Conservation (phyloP, 2,888 invertebrate genomes). For the Drosophila diplacantha region DNA sequence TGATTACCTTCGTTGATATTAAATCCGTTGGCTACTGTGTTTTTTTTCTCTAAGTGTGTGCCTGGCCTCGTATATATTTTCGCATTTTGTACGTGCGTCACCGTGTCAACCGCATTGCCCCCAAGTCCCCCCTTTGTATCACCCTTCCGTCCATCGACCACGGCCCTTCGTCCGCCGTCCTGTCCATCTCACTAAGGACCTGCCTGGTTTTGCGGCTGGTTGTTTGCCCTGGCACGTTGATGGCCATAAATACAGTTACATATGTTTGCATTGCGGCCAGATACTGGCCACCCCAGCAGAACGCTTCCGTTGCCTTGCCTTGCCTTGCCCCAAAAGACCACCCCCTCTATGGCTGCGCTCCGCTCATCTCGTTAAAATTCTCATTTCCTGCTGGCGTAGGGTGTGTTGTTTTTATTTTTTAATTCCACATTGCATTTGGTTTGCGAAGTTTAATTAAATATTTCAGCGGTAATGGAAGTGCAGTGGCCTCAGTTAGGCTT, state of each 20-base stretch:
- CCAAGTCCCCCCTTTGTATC: slow-evolving; percentile 3
- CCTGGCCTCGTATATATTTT: slow-evolving; percentile 60
- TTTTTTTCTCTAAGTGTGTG: slow-evolving; percentile 21
- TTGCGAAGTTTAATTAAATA: slow-evolving; percentile 37
- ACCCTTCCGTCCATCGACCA: background rate
- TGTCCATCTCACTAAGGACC: slow-evolving; percentile 18
- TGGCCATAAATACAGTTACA: slow-evolving; percentile 63
- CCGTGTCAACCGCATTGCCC: slow-evolving; percentile 60
- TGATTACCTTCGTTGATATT: background rate
- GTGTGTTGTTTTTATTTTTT: slow-evolving; percentile 37
- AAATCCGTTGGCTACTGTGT: background rate
- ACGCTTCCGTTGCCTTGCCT: background rate
- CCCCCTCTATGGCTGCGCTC: background rate
- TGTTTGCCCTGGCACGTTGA: slow-evolving; percentile 55
- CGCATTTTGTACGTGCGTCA: slow-evolving; percentile 66
- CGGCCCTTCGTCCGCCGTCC: background rate
- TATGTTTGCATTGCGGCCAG: slow-evolving; percentile 43
- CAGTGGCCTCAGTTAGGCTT: background rate
- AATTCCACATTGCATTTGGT: slow-evolving; percentile 23
- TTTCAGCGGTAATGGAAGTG: slow-evolving; percentile 1
- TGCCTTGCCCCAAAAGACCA: background rate
- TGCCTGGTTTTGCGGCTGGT: slow-evolving; percentile 32
- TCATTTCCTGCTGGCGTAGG: slow-evolving; percentile 52
- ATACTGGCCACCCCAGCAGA: slow-evolving; percentile 16
- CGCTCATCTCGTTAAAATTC: slow-evolving; percentile 54